These are phyloP conservation scores for Leptobrachium leishanense DNA, from an alignment of 2,113 vertebrate species.

Conservation along the genomic window DNA sequence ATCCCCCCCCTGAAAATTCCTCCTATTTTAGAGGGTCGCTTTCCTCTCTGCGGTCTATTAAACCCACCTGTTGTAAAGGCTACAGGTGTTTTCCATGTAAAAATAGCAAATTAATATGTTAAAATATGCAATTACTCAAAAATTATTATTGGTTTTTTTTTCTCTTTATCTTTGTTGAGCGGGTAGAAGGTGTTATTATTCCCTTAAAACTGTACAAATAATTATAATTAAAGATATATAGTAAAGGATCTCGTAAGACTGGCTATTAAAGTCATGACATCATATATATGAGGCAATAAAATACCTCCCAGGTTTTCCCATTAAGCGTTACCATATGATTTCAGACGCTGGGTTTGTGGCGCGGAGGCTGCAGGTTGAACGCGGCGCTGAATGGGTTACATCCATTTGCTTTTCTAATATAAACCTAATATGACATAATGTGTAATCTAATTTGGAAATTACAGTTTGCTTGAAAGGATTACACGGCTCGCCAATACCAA, in stretches of 20 bases:
- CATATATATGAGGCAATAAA: neutral
- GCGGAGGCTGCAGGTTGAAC: neutral
- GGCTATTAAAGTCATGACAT: neutral
- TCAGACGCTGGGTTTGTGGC: neutral
- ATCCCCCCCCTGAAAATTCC: no score
- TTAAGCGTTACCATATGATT: neutral
- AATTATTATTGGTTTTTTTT: no score
- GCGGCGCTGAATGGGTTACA: constrained; percentile 27
- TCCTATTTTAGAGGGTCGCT: no score
- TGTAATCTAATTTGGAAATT: constrained; percentile 76
- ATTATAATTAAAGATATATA: neutral
- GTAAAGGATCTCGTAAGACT: neutral
- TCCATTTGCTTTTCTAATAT: constrained; percentile 73
- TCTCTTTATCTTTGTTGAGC: no score
- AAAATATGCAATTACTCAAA: no score
- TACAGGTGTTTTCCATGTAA: no score
- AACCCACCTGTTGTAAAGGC: no score
- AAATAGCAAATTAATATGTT: no score
- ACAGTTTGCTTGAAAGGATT: constrained; percentile 73
- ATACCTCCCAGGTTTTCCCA: neutral
- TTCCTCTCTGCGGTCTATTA: no score
- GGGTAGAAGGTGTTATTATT: neutral
- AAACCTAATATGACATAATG: constrained; percentile 76
- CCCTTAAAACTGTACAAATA: neutral
- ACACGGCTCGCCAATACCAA: constrained; percentile 69